These are phyloP conservation scores for Trachymyrmex cornetzi DNA, from an alignment of 1,140 invertebrate genomes.

Conservation along the genomic window DNA sequence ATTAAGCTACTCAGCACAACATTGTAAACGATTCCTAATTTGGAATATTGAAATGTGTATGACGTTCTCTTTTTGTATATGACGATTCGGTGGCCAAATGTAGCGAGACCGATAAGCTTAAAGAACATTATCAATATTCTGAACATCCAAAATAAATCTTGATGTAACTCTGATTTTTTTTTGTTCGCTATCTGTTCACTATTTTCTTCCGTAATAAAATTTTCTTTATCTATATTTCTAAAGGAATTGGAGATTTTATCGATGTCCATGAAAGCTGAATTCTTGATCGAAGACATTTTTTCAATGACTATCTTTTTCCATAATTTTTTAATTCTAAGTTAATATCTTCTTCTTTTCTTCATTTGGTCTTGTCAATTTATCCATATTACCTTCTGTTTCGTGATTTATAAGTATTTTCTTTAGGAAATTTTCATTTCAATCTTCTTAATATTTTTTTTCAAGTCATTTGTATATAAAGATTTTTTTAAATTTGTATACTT, in stretches of 20 bases:
- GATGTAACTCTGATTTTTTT: background rate
- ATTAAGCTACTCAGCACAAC: conserved; percentile 3
- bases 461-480: background rate
- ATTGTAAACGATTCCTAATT: conserved; percentile 61
- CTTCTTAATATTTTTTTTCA: background rate
- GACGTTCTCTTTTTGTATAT: background rate
- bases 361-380: background rate
- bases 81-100: conserved; percentile 10
- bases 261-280: background rate
- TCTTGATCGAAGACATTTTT: background rate
- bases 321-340: conserved; percentile 4
- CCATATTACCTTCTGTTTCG: background rate
- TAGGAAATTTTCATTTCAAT: conserved; percentile 6
- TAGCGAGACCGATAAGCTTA: conserved; percentile 69
- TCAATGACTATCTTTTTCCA: background rate
- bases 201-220: background rate
- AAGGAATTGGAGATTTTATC: background rate
- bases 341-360: background rate
- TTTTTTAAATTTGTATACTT: conserved; percentile 6
- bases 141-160: background rate
- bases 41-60: conserved; percentile 14
- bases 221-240: background rate
- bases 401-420: background rate
- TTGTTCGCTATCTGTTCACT: background rate
- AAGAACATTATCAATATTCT: conserved; percentile 29